Percentiles rank a stretch among this genome's conserved stretches.
Conservation (phyloP, 2,113 vertebrate species). For the Scophthalmus maximus region DNA sequence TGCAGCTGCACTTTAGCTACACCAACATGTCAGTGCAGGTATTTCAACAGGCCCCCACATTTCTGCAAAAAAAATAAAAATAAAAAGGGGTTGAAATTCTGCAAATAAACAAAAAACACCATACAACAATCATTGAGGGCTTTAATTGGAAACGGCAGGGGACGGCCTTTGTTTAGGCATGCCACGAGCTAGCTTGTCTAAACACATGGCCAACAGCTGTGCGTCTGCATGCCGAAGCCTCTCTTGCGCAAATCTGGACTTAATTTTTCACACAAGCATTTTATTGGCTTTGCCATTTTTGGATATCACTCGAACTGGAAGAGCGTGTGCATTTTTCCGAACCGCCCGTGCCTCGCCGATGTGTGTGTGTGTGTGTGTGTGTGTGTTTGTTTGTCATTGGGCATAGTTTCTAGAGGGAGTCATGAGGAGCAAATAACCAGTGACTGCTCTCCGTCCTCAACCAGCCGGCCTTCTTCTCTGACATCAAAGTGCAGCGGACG, state of each 20-base stretch:
- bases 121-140: constrained; percentile 29
- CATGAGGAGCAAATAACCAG: constrained; percentile 60
- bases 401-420: constrained; percentile 70
- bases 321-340: constrained; percentile 28
- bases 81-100: constrained; percentile 8
- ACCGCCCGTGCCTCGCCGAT: neutral
- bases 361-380: neutral
- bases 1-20: constrained; percentile 35
- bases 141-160: constrained; percentile 48
- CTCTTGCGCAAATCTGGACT: constrained; percentile 45
- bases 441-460: constrained; percentile 24
- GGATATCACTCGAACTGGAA: constrained; percentile 40
- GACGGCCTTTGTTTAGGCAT: constrained; percentile 53
- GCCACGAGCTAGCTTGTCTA: constrained; percentile 28
- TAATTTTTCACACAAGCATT: constrained; percentile 54
- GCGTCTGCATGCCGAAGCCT: constrained; percentile 48
- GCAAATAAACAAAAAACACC: constrained; percentile 57
- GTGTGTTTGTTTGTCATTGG: constrained; percentile 36
- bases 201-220: constrained; percentile 70
- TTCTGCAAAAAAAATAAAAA: constrained; percentile 20
- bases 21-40: constrained; percentile 15
- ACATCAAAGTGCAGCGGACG: constrained; percentile 29
- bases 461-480: constrained; percentile 25
- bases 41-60: constrained; percentile 29
- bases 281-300: constrained; percentile 74